These are phyloP conservation scores for Troilus luridus DNA, from an alignment of 2,888 invertebrate genomes.

Conservation along the genomic window DNA sequence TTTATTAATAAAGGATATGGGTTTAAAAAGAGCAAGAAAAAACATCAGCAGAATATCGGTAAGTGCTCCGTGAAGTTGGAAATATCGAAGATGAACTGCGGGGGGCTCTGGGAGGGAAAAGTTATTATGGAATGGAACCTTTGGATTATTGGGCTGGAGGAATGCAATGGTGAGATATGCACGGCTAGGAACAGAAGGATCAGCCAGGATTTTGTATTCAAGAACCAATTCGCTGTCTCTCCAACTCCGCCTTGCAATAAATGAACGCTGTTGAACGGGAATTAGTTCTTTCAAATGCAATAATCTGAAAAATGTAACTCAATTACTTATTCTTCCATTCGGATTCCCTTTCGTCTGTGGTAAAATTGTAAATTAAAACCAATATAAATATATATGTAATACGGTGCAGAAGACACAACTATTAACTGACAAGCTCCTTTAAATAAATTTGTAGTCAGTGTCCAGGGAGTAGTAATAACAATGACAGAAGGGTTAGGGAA, in stretches of 20 bases:
- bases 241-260: not conserved
- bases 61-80: not conserved
- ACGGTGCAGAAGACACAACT: too few species aligned
- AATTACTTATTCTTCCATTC: not conserved
- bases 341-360: not conserved
- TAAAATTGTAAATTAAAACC: too few species aligned
- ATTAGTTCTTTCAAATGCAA: not conserved
- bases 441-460: too few species aligned
- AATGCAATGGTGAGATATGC: slow-evolving; percentile 43
- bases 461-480: too few species aligned
- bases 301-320: not conserved
- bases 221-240: not conserved
- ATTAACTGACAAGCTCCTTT: too few species aligned
- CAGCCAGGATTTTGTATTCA: slow-evolving; percentile 34
- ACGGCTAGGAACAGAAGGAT: slow-evolving; percentile 22
- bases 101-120: not conserved
- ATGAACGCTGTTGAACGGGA: not conserved
- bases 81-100: not conserved
- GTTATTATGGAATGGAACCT: not conserved
- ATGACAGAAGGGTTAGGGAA: too few species aligned
- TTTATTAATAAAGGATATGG: not conserved
- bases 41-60: not conserved
- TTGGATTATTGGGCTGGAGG: not conserved
- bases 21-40: not conserved
- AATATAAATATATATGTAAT: too few species aligned